These are phyloP conservation scores for Buathra laborator DNA, from an alignment of 2,888 invertebrate genomes.

Conservation along the genomic window DNA sequence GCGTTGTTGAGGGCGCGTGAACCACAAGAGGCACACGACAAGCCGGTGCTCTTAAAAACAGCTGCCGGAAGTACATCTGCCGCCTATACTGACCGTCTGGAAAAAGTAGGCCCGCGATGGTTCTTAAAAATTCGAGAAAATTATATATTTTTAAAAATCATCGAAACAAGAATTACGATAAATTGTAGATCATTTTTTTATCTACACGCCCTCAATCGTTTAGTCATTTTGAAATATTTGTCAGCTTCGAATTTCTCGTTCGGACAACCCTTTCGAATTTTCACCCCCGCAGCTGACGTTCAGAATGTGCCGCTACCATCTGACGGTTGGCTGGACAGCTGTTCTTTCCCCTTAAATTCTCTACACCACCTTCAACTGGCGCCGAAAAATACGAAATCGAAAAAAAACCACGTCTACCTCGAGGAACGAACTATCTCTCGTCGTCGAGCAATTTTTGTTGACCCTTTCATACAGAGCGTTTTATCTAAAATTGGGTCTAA, in stretches of 20 bases:
- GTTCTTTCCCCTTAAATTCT: constrained; percentile 71
- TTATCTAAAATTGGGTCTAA: too few relatives aligned
- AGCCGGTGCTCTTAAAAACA: constrained; percentile 74
- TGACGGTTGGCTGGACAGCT: constrained; percentile 80
- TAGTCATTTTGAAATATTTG: neutral
- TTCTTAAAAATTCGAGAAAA: constrained; percentile 4
- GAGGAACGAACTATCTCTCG: constrained; percentile 14
- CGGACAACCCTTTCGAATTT: constrained; percentile 77
- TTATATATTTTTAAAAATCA: neutral
- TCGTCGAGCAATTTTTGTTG: constrained; percentile 15
- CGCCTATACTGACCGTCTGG: constrained; percentile 68
- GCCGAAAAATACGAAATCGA: constrained; percentile 69
- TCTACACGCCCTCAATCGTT: neutral
- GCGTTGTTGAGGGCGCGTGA: constrained; percentile 78
- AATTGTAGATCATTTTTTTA: neutral
- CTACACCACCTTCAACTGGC: constrained; percentile 25
- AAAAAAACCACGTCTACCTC: constrained; percentile 18
- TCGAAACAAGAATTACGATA: constrained; percentile 2
- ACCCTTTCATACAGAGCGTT: neutral
- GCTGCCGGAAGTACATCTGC: constrained; percentile 84
- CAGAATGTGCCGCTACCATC: constrained; percentile 76
- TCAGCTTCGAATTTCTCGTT: neutral
- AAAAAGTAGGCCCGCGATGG: constrained; percentile 52
- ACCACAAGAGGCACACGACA: constrained; percentile 79
- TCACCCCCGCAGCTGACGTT: constrained; percentile 82